Evolutionary conservation across 2,888 invertebrate genomes (phyloP), one percentile per base, ranked within the genome.

Genomic region (Scaptomyza cyrtandrae): DNA sequence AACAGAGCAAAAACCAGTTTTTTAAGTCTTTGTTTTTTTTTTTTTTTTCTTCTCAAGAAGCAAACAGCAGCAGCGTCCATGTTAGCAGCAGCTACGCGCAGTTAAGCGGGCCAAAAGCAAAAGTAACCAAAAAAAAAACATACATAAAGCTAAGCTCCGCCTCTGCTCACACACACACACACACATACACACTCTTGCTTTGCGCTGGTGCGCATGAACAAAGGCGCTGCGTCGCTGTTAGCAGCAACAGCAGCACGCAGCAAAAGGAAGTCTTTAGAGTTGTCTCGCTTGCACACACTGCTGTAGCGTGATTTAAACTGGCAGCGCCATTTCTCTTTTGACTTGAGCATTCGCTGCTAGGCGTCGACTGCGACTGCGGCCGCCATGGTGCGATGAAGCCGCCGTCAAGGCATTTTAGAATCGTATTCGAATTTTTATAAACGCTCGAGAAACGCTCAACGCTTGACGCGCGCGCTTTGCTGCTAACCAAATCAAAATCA

Each of bases 361-460:
- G 44, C 71, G 75, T 67, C 58, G 72, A 50, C 50, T n/a, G 50
- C 50, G 50, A 50, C 44, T 58, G 77, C 54, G 33, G 78, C 70
- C 77, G 79, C 77, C 79, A 57, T 60, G 66, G 60, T 58, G 52
- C 46, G 48, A 19, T 19, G 19, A 68, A 63, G 76, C 56, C 83
- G 48, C 56, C 48, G 75, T 31, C 58, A 43, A 85, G 74, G 69
- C 78, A 78, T 90, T 90, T 88, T 83, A 81, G 89, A 89, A 90
- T 89, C 89, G 80, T 86, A 89, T 90, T 89, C 83, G 88, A 89
- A 89, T 90, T 89, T 90, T 90, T 90, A 90, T 89, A 90, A 90
- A 90, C 90, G 88, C 89, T 78, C 81, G 85, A 86, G 87, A 73
- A 87, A 86, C 85, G 79, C 77, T 85, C 63, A 65, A 86, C 81